These are phyloP conservation scores for Odontocerum albicorne DNA, from an alignment of 2,888 invertebrate genomes.

Conservation along the genomic window DNA sequence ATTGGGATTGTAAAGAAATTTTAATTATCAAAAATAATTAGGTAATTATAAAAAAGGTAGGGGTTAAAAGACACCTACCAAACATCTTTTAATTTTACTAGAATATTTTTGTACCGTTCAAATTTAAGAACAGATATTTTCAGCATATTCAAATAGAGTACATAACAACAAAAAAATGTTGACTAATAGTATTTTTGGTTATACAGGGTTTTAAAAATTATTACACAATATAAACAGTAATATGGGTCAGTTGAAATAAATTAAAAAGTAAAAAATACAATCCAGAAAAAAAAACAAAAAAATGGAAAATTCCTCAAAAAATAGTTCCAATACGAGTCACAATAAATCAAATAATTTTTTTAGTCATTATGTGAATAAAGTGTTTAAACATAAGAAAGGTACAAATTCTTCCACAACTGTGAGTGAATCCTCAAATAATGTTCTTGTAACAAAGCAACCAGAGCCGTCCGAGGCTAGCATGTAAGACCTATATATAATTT, in stretches of 20 bases:
- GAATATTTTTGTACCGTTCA: background rate
- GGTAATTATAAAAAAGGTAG: background rate
- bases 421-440: too few relatives aligned
- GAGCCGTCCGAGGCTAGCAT: too few relatives aligned
- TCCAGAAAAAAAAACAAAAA: background rate
- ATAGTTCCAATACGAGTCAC: background rate
- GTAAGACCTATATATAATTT: too few relatives aligned
- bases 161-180: background rate
- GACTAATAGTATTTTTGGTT: background rate
- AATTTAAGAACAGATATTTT: background rate
- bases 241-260: background rate
- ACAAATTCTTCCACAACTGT: background rate
- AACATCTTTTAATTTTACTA: background rate
- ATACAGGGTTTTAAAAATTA: background rate
- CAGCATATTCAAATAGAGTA: too few relatives aligned
- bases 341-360: background rate
- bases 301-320: background rate
- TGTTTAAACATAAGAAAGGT: background rate
- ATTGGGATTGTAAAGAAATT: too few relatives aligned
- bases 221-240: background rate
- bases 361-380: background rate
- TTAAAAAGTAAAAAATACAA: background rate
- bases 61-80: background rate
- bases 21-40: too few relatives aligned
- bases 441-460: too few relatives aligned